Percentiles rank a stretch among this genome's conserved stretches.
phyloP scores from a whole-genome alignment of 2,113 vertebrate species.

The Planiliza haematocheilus region DNA sequence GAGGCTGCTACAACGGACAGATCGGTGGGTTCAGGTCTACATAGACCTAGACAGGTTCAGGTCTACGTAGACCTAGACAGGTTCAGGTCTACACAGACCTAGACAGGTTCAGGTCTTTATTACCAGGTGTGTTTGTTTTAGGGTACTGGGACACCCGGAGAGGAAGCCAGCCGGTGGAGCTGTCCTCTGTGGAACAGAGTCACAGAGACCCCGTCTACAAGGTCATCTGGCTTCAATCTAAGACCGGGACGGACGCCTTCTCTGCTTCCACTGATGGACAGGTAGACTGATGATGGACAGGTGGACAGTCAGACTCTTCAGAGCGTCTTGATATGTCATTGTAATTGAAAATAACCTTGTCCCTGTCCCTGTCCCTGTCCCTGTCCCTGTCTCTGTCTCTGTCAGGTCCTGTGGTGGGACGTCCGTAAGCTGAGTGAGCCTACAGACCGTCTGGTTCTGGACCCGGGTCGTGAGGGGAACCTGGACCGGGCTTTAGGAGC shows the following conservation, averaged over 20 bases:
- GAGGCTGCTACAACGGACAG: constrained; percentile 95
- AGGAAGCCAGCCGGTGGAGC: constrained; percentile 88
- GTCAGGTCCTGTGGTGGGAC: constrained; percentile 97
- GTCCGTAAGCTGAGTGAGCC: constrained; percentile 90
- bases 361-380: too few species aligned
- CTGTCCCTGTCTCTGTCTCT: not conserved
- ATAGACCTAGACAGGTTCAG: accelerated
- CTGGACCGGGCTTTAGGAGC: constrained; percentile 88
- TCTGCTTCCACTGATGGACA: constrained; percentile 86
- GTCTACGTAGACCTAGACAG: not conserved
- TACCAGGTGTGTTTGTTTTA: constrained; percentile 64
- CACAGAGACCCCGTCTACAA: constrained; percentile 95
- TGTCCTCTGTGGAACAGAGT: constrained; percentile 89
- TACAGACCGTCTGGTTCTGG: constrained; percentile 88
- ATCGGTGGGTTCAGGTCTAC: constrained; percentile 86
- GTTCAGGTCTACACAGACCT: not conserved
- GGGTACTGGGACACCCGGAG: constrained; percentile 95
- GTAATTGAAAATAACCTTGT: not conserved
- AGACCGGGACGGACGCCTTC: constrained; percentile 93
- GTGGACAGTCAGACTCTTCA: too few species aligned
- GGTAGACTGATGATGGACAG: constrained; percentile 27
- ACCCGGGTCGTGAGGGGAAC: constrained; percentile 85
- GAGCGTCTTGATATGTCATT: too few species aligned
- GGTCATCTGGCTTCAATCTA: constrained; percentile 93
- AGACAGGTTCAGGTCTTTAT: not conserved